Evolutionary conservation across 2,113 vertebrate species (phyloP), one percentile per base, ranked within the genome.

Genomic region (Mandrillus leucophaeus): DNA sequence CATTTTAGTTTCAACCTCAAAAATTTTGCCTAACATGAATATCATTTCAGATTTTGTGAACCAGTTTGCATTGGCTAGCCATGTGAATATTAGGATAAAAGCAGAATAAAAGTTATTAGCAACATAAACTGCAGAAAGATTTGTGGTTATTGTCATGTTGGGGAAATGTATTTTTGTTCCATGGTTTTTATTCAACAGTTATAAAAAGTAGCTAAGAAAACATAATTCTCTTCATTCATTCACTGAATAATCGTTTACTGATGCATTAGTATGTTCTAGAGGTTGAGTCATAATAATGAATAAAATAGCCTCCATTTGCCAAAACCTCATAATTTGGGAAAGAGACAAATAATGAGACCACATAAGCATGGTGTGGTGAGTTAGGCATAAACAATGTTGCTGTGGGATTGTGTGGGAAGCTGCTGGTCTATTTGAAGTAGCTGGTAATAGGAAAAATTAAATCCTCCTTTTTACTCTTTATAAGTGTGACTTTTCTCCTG

Each of bases 351-450:
- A 27, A 75, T 88, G 76, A 88, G 78, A 45, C 38, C 43, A 64
- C 8, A 55, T 59, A 45, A 52, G 35, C 11, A 12, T 9, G 8
- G 55, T 70, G 55, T 87, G 27, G 27, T 75, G 50, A 96, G 40
- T 93, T 50, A 73, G 18, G 5, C 55, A 80, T 50, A 98, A 97
- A 96, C 78, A 90, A 27, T 61, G 78, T 93, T 97, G 68, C 94
- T 48, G 87, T 55, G 95, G 75, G 10, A 72, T 2, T 40, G 27
- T 55, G 68, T 61, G 40, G 40, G 55, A 96, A 92, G 30, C 84
- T 57, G 48, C 4, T 10, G 14, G 52, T n/a, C 93, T 88, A 64
- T 66, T n/a, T 93, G 55, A 90, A 80, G 64, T 89, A 59, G 68
- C 72, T 52, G 45, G n/a, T 64, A 70, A 79, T 11, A 50, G 16